Base-by-base conservation (phyloP, 2,888 invertebrate species). In the Tachystola acroxantha region DNA sequence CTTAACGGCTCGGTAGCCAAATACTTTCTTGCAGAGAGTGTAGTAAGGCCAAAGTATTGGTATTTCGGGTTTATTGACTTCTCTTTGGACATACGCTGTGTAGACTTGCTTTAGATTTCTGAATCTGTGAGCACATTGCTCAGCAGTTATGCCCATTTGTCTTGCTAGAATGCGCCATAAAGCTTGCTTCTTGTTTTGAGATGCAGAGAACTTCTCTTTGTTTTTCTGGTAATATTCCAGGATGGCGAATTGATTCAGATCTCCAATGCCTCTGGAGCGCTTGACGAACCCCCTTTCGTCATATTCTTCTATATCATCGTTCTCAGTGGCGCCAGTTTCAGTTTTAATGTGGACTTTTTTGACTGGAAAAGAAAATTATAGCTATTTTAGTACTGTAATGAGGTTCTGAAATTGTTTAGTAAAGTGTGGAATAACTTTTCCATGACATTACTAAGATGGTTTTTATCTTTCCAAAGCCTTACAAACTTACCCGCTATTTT, bases 21-120 rank as follows among this genome's bases (percentile, higher is more conserved):
- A 86, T 0, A 81, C 80, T 55, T 82, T 86, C 39, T 85, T 86
- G 50, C 84, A 84, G 0, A 80, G 42, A 2, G 62, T 54, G 7
- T 78, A 85, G 34, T 85, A 82, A 0, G 82, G 84, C 85, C 84
- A 85, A 0, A 78, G 51, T 2, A 85, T 77, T 0, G 77, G 75
- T 51, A 70, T 73, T 38, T 80, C 80, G 0, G 85, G 84, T 40
- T 75, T 77, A 3, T 61, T 74, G 0, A 85, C 78, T 37, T 86
- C 85, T 34, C 78, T 66, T 42, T 82, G 75, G 0, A 85, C 61
- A 2, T 76, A 73, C 0, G 64, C 56, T 0, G 67, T 74, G 49
- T 81, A 86, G 0, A 77, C 73, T 55, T 82, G 77, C 44, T 84
- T 84, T 1, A 84, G 45, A 37, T 77, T 76, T 27, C 73, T 67